These are phyloP conservation scores for Dermatemys mawii DNA, from an alignment of 2,113 vertebrate species.

Conservation along the genomic window DNA sequence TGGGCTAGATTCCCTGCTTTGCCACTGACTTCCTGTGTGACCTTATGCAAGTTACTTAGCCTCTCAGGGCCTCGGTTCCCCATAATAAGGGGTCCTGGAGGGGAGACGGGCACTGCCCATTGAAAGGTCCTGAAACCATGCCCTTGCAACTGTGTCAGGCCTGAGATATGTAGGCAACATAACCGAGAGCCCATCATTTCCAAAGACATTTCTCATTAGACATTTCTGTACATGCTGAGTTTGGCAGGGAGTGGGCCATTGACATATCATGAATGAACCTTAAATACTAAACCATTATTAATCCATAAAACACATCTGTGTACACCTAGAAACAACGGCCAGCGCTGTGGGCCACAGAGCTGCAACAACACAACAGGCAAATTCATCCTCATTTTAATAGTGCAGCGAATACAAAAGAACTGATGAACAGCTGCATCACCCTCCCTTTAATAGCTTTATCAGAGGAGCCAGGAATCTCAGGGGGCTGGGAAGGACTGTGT, in stretches of 20 bases:
- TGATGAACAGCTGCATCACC: not conserved
- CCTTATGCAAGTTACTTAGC: not conserved
- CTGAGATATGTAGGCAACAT: not conserved
- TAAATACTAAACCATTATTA: not conserved
- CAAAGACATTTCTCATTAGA: not conserved
- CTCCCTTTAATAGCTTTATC: not conserved
- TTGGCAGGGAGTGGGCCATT: not conserved
- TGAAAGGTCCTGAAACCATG: not conserved
- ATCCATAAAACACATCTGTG: not conserved
- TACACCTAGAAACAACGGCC: not conserved
- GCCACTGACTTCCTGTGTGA: rapidly evolving
- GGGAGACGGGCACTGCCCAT: not conserved
- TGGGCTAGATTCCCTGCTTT: not conserved
- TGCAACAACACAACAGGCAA: not conserved
- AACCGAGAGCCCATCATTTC: not conserved
- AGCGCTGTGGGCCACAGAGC: rapidly evolving
- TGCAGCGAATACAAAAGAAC: not conserved
- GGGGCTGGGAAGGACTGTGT: not conserved
- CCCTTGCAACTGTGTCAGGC: not conserved
- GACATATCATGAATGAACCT: rapidly evolving
- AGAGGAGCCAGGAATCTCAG: not conserved
- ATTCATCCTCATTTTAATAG: rapidly evolving
- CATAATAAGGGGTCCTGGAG: not conserved
- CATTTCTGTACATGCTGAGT: not conserved
- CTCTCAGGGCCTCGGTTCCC: not conserved